A percentile compares a stretch with the other conserved stretches of the same genome.
Evolutionary conservation across 1,140 invertebrate genomes (phyloP).

Genomic region (Ptiloglossa arizonensis): DNA sequence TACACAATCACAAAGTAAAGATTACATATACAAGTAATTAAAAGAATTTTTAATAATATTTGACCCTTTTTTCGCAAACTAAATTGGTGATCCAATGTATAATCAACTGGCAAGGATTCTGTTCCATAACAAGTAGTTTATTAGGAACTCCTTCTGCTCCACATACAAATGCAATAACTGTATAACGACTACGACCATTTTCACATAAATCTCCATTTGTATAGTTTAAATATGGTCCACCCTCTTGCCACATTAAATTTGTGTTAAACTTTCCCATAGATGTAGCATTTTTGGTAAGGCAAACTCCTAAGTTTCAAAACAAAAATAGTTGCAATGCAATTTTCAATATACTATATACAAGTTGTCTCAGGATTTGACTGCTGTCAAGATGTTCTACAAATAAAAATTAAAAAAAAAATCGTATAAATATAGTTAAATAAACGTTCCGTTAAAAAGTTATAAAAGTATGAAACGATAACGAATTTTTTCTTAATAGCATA

Average conservation of each 20-base stretch:
- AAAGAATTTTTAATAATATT: conserved; percentile 27
- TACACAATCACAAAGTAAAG: conserved; percentile 8
- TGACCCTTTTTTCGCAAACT: conserved; percentile 79
- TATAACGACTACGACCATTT: conserved; percentile 72
- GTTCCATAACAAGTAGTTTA: conserved; percentile 77
- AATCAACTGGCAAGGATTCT: conserved; percentile 78
- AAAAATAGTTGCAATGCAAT: conserved; percentile 3
- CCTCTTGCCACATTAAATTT: conserved; percentile 80
- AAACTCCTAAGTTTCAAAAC: conserved; percentile 67
- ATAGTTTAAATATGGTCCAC: conserved; percentile 82
- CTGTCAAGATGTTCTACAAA: too few relatives aligned
- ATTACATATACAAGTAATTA: neutral
- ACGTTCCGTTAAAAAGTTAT: too few relatives aligned
- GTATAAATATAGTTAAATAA: too few relatives aligned
- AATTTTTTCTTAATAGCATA: too few relatives aligned
- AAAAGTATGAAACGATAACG: too few relatives aligned
- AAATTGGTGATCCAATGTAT: conserved; percentile 80
- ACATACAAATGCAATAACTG: conserved; percentile 82
- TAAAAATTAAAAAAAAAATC: too few relatives aligned
- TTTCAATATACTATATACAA: neutral
- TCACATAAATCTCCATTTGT: conserved; percentile 79
- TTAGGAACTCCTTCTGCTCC: conserved; percentile 71
- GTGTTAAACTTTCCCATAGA: conserved; percentile 79
- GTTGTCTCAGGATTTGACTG: too few relatives aligned
- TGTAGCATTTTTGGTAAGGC: conserved; percentile 59